phyloP scores from a whole-genome alignment of 2,797 vertebrate species.

The Meda fulgida region DNA sequence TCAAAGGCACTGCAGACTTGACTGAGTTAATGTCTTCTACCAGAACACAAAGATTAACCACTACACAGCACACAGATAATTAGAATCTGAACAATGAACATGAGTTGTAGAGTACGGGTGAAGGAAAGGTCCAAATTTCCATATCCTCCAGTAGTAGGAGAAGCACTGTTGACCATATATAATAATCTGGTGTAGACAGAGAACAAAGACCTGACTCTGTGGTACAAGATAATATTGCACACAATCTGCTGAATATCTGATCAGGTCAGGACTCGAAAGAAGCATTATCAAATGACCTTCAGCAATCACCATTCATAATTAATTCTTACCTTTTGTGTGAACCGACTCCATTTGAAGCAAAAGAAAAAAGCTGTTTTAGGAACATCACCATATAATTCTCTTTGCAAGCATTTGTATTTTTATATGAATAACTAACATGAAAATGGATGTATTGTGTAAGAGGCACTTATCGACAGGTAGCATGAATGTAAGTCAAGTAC shows the following conservation, averaged over 20 bases:
- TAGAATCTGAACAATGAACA: constrained; percentile 1
- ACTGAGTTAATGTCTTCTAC: background rate
- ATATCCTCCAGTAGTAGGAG: background rate
- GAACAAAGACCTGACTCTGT: background rate
- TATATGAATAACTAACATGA: background rate
- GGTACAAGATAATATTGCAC: background rate
- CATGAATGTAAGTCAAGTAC: background rate
- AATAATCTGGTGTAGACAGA: constrained; percentile 9
- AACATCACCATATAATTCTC: background rate
- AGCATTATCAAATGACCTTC: constrained; percentile 25
- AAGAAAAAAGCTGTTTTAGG: background rate
- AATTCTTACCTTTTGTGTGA: background rate
- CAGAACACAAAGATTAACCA: constrained; percentile 23
- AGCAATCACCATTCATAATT: constrained; percentile 26
- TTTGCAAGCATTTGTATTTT: background rate
- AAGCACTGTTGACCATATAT: constrained; percentile 5
- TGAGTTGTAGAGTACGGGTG: background rate
- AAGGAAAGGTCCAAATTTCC: constrained; percentile 25
- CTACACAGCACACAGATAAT: constrained; percentile 6
- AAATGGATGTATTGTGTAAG: background rate
- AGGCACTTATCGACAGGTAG: background rate
- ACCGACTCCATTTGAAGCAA: background rate
- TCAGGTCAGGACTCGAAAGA: background rate
- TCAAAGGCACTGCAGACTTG: background rate
- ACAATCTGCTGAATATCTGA: background rate